phyloP scores from a whole-genome alignment of 2,797 vertebrate species.

The Diplodus sargus region DNA sequence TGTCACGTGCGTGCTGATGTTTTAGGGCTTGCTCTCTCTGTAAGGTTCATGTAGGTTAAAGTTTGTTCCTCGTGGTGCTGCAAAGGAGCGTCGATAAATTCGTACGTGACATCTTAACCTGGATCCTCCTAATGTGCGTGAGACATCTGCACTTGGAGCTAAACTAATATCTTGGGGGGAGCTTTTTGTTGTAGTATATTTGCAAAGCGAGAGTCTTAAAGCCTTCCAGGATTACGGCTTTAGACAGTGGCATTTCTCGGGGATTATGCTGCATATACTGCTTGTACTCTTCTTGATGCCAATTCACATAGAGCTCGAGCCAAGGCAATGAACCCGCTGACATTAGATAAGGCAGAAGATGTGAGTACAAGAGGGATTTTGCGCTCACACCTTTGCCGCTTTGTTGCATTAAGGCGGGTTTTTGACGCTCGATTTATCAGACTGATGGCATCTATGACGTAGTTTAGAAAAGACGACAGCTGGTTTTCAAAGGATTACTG shows the following conservation, averaged over 20 bases:
- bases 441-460: neutral
- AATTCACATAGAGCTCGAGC: constrained; percentile 46
- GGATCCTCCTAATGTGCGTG: constrained; percentile 22
- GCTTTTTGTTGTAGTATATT: constrained; percentile 36
- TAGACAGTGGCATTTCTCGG: constrained; percentile 62
- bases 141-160: constrained; percentile 21
- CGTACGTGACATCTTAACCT: constrained; percentile 7
- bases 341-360: constrained; percentile 43
- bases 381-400: constrained; percentile 19
- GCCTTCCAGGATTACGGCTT: constrained; percentile 67
- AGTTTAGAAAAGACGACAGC: neutral
- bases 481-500: constrained; percentile 12
- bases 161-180: constrained; percentile 26
- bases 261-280: constrained; percentile 66
- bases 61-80: neutral
- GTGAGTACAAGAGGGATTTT: neutral
- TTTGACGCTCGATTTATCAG: neutral
- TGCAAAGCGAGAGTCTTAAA: constrained; percentile 62
- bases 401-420: too few relatives aligned
- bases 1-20: constrained; percentile 21
- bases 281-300: constrained; percentile 51
- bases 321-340: constrained; percentile 64
- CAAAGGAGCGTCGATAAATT: neutral
- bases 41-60: neutral
- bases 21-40: constrained; percentile 16